These are phyloP conservation scores for Eilema griseolum DNA, from an alignment of 2,888 invertebrate species.

Conservation along the genomic window DNA sequence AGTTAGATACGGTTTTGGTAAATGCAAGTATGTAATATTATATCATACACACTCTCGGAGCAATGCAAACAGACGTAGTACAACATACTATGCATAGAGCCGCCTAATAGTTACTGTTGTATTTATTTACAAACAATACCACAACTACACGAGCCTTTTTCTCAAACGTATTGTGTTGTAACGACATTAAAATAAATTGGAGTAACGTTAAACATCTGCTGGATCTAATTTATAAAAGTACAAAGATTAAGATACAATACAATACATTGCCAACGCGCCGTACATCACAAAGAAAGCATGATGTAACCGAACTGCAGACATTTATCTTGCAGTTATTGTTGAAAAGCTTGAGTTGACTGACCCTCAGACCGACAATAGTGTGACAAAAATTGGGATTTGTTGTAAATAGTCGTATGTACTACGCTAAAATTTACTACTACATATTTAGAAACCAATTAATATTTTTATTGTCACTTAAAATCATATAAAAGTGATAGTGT, in stretches of 20 bases:
- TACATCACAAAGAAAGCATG: constrained; percentile 9
- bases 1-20: too few species aligned
- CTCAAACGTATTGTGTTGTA: neutral
- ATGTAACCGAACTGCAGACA: constrained; percentile 11
- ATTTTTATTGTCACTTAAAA: neutral
- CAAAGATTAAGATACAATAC: neutral
- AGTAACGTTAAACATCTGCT: constrained; percentile 1
- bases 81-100: neutral
- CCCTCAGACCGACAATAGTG: neutral
- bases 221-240: constrained; percentile 4
- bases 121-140: neutral
- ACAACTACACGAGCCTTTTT: neutral
- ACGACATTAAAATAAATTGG: neutral
- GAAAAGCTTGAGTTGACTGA: neutral
- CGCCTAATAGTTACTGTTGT: neutral
- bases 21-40: too few species aligned
- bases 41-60: too few species aligned
- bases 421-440: too few species aligned
- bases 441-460: too few species aligned
- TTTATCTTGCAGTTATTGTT: constrained; percentile 14
- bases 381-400: neutral
- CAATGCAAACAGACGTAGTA: too few species aligned
- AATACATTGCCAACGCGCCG: neutral
- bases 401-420: too few species aligned
- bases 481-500: neutral